Percentiles rank a stretch among this genome's conserved stretches.
These are phyloP conservation scores for Isoperla grammatica DNA, from an alignment of 2,888 invertebrate species.

Conservation along the genomic window DNA sequence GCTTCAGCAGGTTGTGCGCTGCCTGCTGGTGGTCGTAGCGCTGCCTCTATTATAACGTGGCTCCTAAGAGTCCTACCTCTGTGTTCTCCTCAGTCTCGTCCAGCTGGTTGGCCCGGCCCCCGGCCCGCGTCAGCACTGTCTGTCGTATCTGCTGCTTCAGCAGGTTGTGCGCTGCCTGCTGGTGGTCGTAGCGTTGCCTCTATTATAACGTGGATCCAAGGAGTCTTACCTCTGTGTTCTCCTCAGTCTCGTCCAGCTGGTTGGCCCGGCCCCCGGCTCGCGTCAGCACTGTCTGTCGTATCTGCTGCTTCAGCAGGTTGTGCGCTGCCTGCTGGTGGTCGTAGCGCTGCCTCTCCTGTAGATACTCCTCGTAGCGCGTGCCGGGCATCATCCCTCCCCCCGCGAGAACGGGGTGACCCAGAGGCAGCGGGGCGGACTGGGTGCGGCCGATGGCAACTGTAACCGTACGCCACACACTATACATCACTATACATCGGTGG, in stretches of 20 bases:
- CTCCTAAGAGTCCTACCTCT: no score
- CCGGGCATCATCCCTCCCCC: constrained; percentile 38
- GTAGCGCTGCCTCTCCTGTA: constrained; percentile 49
- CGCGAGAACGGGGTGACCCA: constrained; percentile 81
- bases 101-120: constrained; percentile 40
- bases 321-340: constrained; percentile 52
- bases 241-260: constrained; percentile 37
- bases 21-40: constrained; percentile 49
- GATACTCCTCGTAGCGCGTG: constrained; percentile 44
- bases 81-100: constrained; percentile 39
- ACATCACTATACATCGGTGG: no score
- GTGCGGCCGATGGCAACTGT: constrained; percentile 56
- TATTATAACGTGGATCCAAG: no score
- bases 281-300: constrained; percentile 80
- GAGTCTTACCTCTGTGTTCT: constrained; percentile 41
- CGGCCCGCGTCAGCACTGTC: constrained; percentile 72
- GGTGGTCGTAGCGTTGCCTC: constrained; percentile 50
- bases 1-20: constrained; percentile 58
- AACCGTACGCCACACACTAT: no score
- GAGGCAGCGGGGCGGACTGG: constrained; percentile 86
- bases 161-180: constrained; percentile 53
- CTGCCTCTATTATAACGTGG: no score
- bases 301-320: constrained; percentile 66
- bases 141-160: constrained; percentile 76
- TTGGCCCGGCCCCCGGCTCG: constrained; percentile 55